Evolutionary conservation across 2,888 invertebrate genomes (phyloP).

Genomic region (Watsonalla binaria): DNA sequence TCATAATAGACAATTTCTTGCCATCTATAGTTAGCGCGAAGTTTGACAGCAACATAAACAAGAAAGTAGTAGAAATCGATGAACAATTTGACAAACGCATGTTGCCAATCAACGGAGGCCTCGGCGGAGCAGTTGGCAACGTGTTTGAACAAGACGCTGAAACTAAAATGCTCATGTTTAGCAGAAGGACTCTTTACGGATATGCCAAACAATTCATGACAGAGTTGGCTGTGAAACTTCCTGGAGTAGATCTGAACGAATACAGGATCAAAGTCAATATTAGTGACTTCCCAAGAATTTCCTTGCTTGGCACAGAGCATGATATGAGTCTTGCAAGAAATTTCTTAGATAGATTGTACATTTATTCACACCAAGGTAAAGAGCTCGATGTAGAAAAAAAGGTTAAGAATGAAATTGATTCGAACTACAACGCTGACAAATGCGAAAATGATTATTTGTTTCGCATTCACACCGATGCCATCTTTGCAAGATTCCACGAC

Average conservation of each 20-base stretch:
- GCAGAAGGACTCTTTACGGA: not conserved
- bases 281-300: slow-evolving; percentile 29
- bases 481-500: slow-evolving; percentile 38
- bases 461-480: slow-evolving; percentile 35
- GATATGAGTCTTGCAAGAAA: slow-evolving; percentile 28
- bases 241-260: slow-evolving; percentile 12
- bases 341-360: slow-evolving; percentile 35
- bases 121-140: slow-evolving; percentile 7
- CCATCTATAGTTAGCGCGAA: not conserved
- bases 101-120: slow-evolving; percentile 4
- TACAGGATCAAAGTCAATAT: slow-evolving; percentile 27
- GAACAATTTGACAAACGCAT: slow-evolving; percentile 3
- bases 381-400: slow-evolving; percentile 31
- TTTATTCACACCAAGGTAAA: slow-evolving; percentile 38
- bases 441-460: slow-evolving; percentile 24
- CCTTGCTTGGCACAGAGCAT: slow-evolving; percentile 24
- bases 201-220: not conserved
- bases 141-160: slow-evolving; percentile 3
- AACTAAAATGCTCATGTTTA: slow-evolving; percentile 3
- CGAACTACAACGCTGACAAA: slow-evolving; percentile 24
- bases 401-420: slow-evolving; percentile 30
- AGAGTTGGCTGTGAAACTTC: not conserved
- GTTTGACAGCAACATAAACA: not conserved
- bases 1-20: not conserved
- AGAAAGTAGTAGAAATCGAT: not conserved